Evolutionary conservation across 2,797 vertebrate genomes (phyloP).

Genomic region (Galago senegalensis): DNA sequence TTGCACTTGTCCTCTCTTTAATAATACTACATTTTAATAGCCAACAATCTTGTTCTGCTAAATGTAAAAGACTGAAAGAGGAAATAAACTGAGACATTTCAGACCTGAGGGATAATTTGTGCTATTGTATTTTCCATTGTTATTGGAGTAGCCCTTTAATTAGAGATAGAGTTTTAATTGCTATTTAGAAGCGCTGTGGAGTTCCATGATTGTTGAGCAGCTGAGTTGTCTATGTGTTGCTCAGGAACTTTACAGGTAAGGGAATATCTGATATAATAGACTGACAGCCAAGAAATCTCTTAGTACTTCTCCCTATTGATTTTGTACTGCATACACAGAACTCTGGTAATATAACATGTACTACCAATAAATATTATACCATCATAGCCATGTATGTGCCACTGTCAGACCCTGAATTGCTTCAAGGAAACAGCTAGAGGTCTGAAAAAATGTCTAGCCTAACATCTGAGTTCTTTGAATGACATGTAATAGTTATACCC

Average conservation of each 20-base stretch:
- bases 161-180: slow-evolving; percentile 46
- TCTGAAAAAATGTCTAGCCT: slow-evolving; percentile 62
- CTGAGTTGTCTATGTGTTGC: slow-evolving; percentile 23
- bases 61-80: background rate
- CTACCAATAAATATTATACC: slow-evolving; percentile 29
- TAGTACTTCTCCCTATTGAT: slow-evolving; percentile 50
- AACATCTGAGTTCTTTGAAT: slow-evolving; percentile 60
- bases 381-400: background rate
- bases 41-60: slow-evolving; percentile 18
- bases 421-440: slow-evolving; percentile 58
- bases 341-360: background rate
- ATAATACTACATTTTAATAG: slow-evolving; percentile 39
- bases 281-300: slow-evolving; percentile 29
- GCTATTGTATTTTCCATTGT: background rate
- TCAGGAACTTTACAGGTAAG: slow-evolving; percentile 58
- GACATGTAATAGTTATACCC: slow-evolving; percentile 51
- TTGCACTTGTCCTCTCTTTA: slow-evolving; percentile 43
- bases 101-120: background rate
- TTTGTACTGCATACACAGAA: slow-evolving; percentile 43
- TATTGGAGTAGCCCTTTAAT: slow-evolving; percentile 28
- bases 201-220: slow-evolving; percentile 25
- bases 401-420: slow-evolving; percentile 48
- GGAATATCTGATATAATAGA: slow-evolving; percentile 60
- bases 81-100: slow-evolving; percentile 23
- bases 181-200: background rate